Base-by-base conservation (phyloP, 2,797 vertebrate genomes). In the Lithobates sylvaticus region DNA sequence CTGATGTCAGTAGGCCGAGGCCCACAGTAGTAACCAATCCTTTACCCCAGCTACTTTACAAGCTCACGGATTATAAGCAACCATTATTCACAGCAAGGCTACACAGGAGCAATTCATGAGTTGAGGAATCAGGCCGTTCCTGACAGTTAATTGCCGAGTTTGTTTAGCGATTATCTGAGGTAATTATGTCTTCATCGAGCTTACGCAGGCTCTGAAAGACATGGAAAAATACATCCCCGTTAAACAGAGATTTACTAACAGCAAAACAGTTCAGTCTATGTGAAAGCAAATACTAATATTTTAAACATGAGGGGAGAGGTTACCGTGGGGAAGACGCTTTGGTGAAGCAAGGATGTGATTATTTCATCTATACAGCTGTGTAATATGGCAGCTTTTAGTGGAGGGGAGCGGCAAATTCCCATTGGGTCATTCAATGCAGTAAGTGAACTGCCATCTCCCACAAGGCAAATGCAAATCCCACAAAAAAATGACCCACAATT, bases 101-200 rank as follows among this genome's bases (percentile, higher is more conserved):
- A 82, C 80, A 82, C 69, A 73, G 54, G 34, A 74, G 70, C 54
- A 13, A 82, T 82, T 82, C 80, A 82, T 82, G 50, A 5, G 3
- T 5, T 0, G 12, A 8, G 29, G 36, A 50, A 32, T 34, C 15
- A n/a, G 78, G 18, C 42, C 2, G 47, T 44, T 58, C 50, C 68
- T 5, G 23, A 71, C 65, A 72, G 32, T 72, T 84, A 78, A 84
- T 84, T 84, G 67, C 83, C 2, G 0, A 47, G 83, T 84, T 84
- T 84, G 64, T 42, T 79, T 70, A 79, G 76, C 16, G 39, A 79
- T 85, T 85, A 85, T 64, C 26, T 23, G 23, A 4, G 54, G 50
- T 73, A 79, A 85, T 79, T 78, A 79, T 64, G 32, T 67, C 29
- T 73, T 79, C 69, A 64, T 67, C 6, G 39, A 34, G 75, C 12